Conservation (phyloP, 2,888 invertebrate genomes). For the Acanthoscelides obtectus region DNA sequence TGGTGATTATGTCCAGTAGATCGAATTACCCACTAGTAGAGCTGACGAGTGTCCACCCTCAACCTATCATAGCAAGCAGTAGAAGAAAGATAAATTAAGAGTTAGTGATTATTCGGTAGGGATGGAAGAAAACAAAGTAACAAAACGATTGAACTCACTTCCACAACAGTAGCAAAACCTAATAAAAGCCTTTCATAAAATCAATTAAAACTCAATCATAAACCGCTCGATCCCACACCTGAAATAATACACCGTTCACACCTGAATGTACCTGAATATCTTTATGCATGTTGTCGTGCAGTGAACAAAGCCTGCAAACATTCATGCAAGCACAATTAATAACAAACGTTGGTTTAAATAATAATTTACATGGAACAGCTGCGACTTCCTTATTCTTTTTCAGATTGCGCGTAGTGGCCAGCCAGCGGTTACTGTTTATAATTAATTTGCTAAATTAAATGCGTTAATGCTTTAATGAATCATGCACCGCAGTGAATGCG, state of each 20-base stretch:
- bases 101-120: too few relatives aligned
- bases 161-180: neutral
- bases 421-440: neutral
- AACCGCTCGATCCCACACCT: neutral
- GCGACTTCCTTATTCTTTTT: constrained; percentile 21
- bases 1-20: too few relatives aligned
- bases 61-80: too few relatives aligned
- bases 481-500: neutral
- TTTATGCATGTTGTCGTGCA: constrained; percentile 14
- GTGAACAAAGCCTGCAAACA: constrained; percentile 17
- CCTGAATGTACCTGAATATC: constrained; percentile 13
- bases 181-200: neutral
- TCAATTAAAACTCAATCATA: neutral
- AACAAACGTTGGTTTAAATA: constrained; percentile 19
- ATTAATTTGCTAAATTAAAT: neutral
- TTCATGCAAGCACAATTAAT: constrained; percentile 19
- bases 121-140: too few relatives aligned
- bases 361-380: constrained; percentile 19
- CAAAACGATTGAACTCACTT: neutral
- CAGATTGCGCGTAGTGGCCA: neutral
- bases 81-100: too few relatives aligned
- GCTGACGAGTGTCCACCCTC: too few relatives aligned
- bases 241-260: neutral
- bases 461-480: neutral
- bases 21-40: too few relatives aligned